These are phyloP conservation scores for Cercopithecus diana DNA, from an alignment of 2,797 vertebrate species.

Conservation along the genomic window DNA sequence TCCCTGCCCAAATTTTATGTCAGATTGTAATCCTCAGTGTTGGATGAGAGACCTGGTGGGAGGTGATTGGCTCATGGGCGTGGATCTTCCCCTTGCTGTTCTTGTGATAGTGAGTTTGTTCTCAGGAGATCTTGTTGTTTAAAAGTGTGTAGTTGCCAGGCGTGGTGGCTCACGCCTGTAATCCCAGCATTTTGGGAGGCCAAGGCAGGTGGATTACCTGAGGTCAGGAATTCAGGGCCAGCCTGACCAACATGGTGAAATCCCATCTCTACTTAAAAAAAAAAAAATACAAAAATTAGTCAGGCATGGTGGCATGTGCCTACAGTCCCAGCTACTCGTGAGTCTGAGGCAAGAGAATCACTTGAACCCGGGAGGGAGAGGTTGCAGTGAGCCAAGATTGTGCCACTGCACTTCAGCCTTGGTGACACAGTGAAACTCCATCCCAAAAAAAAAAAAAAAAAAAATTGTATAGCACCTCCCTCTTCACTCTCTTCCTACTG, in stretches of 20 bases:
- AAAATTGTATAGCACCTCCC: neutral
- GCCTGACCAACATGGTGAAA: neutral
- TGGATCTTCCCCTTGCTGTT: neutral
- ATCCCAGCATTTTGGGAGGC: neutral
- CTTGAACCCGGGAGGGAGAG: neutral
- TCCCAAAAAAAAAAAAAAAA: no score
- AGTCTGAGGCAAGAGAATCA: neutral
- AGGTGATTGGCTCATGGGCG: neutral
- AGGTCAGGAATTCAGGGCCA: neutral
- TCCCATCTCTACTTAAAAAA: neutral
- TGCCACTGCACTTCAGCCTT: neutral
- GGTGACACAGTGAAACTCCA: neutral
- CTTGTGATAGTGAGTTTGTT: neutral
- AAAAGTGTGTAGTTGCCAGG: neutral
- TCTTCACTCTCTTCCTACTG: neutral
- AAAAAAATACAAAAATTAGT: neutral
- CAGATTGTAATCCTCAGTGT: neutral
- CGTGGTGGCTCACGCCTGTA: neutral
- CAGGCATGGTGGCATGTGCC: no score
- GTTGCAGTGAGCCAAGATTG: neutral
- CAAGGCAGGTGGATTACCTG: neutral
- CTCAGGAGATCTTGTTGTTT: neutral
- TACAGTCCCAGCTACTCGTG: neutral
- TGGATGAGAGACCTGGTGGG: neutral
- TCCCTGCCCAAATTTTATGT: neutral